Percentiles rank a stretch among this genome's conserved stretches.
phyloP scores from a whole-genome alignment of 2,113 vertebrate genomes.

The Penelope pileata region DNA sequence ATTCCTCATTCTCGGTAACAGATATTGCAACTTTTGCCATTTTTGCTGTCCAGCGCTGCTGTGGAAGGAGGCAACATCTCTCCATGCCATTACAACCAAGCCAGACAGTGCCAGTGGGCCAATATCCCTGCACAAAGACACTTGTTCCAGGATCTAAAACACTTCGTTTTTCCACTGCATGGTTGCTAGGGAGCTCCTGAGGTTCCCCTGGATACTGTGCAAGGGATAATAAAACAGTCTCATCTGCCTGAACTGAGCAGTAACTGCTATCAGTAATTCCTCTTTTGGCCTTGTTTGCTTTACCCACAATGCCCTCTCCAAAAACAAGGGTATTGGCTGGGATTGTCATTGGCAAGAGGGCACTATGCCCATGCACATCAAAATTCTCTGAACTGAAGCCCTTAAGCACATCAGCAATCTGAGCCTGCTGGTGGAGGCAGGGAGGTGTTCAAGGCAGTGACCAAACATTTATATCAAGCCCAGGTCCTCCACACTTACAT shows the following conservation, averaged over 20 bases:
- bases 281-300: neutral
- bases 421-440: neutral
- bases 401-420: neutral
- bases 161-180: neutral
- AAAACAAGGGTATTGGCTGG: neutral
- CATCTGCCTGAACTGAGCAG: neutral
- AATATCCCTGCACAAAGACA: neutral
- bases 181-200: constrained; percentile 53
- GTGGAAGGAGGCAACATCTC: neutral
- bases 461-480: neutral
- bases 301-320: neutral
- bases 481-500: neutral
- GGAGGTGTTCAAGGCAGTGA: neutral
- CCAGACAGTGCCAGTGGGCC: neutral
- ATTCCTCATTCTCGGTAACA: neutral
- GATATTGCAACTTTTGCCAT: neutral
- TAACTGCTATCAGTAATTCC: neutral
- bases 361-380: neutral
- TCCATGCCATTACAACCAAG: neutral
- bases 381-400: neutral
- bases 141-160: neutral
- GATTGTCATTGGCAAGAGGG: neutral
- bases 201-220: constrained; percentile 33
- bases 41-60: neutral
- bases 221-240: neutral